Conservation (phyloP, 2,888 invertebrate genomes). For the Apodemia mormo region DNA sequence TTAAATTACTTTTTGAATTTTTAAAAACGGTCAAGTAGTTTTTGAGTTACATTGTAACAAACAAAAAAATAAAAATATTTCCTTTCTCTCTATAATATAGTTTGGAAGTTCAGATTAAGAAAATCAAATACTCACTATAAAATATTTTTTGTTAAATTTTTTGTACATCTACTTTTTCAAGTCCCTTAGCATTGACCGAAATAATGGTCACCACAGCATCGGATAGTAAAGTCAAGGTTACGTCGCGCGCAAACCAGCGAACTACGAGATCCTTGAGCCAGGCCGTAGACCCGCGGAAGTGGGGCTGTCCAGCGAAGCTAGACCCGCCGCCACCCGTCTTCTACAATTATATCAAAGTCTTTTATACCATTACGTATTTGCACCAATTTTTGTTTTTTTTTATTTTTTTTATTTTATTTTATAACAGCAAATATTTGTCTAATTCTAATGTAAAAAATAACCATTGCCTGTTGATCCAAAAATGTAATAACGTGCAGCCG, state of each 20-base stretch:
- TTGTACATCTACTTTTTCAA: background rate
- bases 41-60: no score
- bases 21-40: no score
- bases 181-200: background rate
- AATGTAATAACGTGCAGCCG: no score
- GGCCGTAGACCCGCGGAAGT: constrained; percentile 76
- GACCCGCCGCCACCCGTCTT: constrained; percentile 52
- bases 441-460: no score
- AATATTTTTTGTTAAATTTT: background rate
- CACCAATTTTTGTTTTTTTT: background rate
- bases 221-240: constrained; percentile 73
- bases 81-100: no score
- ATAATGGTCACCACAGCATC: constrained; percentile 51
- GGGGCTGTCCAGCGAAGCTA: constrained; percentile 48
- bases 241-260: constrained; percentile 55
- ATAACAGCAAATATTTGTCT: no score
- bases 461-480: no score
- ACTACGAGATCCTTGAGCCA: constrained; percentile 70
- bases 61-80: no score
- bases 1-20: no score
- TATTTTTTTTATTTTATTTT: background rate
- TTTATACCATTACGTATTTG: background rate
- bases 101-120: no score
- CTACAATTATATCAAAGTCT: constrained; percentile 36
- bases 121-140: no score